Conservation (phyloP, 2,797 vertebrate genomes). For the Syngnathus acus region DNA sequence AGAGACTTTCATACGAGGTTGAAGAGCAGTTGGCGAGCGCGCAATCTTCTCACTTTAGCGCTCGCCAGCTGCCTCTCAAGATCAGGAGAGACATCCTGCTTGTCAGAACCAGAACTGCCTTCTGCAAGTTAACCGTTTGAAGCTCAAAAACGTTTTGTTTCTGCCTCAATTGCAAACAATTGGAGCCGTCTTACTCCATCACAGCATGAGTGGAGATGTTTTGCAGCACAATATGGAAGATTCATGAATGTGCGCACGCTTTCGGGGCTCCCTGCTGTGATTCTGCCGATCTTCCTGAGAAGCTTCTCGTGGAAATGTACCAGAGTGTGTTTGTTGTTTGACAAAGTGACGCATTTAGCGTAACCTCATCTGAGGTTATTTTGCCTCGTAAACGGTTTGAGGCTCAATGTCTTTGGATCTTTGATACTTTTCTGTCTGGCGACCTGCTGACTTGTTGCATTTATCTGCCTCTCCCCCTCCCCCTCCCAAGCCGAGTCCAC, state of each 20-base stretch:
- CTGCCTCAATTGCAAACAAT: background rate
- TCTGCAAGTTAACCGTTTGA: no score
- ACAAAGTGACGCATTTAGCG: no score
- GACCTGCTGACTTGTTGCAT: background rate
- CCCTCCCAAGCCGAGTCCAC: background rate
- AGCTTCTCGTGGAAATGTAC: background rate
- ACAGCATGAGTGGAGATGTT: background rate
- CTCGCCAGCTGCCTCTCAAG: background rate
- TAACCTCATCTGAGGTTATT: no score
- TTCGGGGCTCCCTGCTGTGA: background rate
- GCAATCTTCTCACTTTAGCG: constrained; percentile 2
- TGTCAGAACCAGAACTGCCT: background rate
- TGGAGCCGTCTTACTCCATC: background rate
- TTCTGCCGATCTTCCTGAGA: background rate
- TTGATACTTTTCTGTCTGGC: background rate
- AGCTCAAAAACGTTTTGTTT: no score
- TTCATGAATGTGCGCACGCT: background rate
- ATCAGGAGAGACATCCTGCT: background rate
- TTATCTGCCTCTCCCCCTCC: background rate
- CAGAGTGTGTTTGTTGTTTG: no score
- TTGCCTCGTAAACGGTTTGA: no score
- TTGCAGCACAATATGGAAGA: background rate
- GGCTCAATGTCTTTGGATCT: background rate
- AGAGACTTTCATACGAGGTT: background rate
- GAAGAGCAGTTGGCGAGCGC: constrained; percentile 1